Evolutionary conservation across 1,140 invertebrate species (phyloP), one percentile per base, ranked within the genome.

Genomic region (Pachypsylla venusta): DNA sequence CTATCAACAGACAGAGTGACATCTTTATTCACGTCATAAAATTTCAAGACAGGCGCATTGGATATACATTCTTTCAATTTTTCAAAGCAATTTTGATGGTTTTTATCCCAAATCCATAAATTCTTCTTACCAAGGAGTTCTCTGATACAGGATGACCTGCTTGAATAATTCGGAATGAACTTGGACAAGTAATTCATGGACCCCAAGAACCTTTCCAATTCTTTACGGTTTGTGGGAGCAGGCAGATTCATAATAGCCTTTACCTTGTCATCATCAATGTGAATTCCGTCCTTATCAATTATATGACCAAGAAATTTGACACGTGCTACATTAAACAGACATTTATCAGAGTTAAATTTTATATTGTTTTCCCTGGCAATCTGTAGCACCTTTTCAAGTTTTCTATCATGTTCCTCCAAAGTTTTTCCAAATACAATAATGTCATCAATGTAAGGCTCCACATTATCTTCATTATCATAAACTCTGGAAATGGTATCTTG

Each of bases 191-290:
- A 76, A 4, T 66, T 64, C 2, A 67, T 61, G 26, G 76, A 64
- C 1, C 76, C 75, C 1, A 77, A 40, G 60, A 78, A 75, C 27
- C 67, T 28, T 42, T 70, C 58, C 0, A 76, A 22, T 48, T 73
- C 67, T 53, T 69, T 67, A 7, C 64, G 56, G 57, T 59, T 68
- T 53, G 58, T 64, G 7, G 71, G 72, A 25, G 22, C 20, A 1
- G 67, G 66, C 61, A 69, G 65, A 26, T 71, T 55, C 19, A 56
- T 42, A n/a, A 74, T 71, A 0, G 70, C 69, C 22, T 61, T 28
- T 13, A 71, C 64, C 62, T 72, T 72, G 22, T 62, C 57, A 4
- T 65, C 59, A 60, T 72, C 68, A 5, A 67, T 63, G 2, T 40
- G 27, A 10, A 74, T 61, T 10, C 65, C 68, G 2, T 65, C 59